phyloP scores from a whole-genome alignment of 1,140 invertebrate genomes.

The Penaeus chinensis region DNA sequence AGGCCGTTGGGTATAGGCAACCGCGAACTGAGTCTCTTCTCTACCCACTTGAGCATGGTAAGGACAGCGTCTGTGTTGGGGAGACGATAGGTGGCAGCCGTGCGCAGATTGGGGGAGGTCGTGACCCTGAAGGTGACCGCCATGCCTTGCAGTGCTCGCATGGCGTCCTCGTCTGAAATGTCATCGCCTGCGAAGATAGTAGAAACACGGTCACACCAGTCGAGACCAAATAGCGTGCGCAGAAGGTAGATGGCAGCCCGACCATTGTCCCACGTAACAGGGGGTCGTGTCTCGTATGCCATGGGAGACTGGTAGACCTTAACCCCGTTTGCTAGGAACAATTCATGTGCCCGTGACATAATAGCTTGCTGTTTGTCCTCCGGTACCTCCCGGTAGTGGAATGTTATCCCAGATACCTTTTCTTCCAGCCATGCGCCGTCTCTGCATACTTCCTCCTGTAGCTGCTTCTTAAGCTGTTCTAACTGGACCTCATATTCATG shows the following conservation, averaged over 20 bases:
- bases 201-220: constrained; percentile 90
- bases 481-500: constrained; percentile 86
- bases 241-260: constrained; percentile 90
- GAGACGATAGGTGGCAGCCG: constrained; percentile 84
- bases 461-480: constrained; percentile 78
- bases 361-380: constrained; percentile 72
- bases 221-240: constrained; percentile 87
- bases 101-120: constrained; percentile 85
- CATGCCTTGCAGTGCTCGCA: constrained; percentile 82
- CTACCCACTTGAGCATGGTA: constrained; percentile 90
- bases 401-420: constrained; percentile 87
- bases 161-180: constrained; percentile 90
- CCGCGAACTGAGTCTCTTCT: constrained; percentile 78
- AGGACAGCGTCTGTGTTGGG: constrained; percentile 89
- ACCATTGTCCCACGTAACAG: constrained; percentile 91
- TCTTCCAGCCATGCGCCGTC: constrained; percentile 94
- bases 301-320: constrained; percentile 82
- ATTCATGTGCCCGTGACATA: constrained; percentile 76
- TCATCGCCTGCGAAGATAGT: constrained; percentile 93
- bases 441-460: constrained; percentile 86
- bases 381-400: constrained; percentile 82
- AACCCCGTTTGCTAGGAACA: constrained; percentile 82
- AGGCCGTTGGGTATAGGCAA: constrained; percentile 32
- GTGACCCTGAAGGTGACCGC: constrained; percentile 89
- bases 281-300: constrained; percentile 87